Base-by-base conservation (phyloP, 30 jellyfish, hydroid and myxozoan species). In the Phacellophora camtschatica region DNA sequence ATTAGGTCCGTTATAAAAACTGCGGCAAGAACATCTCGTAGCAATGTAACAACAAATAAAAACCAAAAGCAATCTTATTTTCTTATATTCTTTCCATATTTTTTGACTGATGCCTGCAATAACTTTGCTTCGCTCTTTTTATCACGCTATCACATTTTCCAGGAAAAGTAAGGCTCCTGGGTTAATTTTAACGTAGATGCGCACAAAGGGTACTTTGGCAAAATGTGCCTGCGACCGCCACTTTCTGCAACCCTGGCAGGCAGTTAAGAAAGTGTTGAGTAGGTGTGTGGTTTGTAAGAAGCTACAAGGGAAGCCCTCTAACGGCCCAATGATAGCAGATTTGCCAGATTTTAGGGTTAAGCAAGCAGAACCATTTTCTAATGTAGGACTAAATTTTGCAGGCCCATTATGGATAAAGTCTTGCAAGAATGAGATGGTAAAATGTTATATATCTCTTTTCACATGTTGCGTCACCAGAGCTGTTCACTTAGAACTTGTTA, bases 381-480 rank as follows among this genome's bases (percentile, higher is more conserved):
- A 36, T 15, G 62, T 65, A 7, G 92, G 92, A 12, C 77, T 80
- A 19, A 85, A 80, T 50, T 80, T 64, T 65, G 83, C 84, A 9
- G 92, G 84, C 1, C 92, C 92, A 11, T n/a, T 80, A 33, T 80
- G 23, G 28, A 5, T 48, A n/a, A 53, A 77, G 79, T 81, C 15
- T 43, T 22, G 73, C 3, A 77, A 45, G 27, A 55, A 54, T 19
- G 43, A 45, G 13, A 43, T 54, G 46, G 37, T 16, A 6, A 70
- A 83, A 55, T 69, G 28, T 19, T 83, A 73, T 59, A 43, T 83
- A 37, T 36, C 24, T 9, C 34, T 69, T 58, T 83, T 31, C 34
- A 69, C 95, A 20, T 83, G 88, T 70, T 72, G 81, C 39, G 49
- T 61, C n/a, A 68, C 88, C 31, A 43, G 88, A 12, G 95, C 83